A percentile compares a stretch with the other conserved stretches of the same genome.
Conservation (phyloP, 2,797 vertebrate species). For the Enoplosus armatus region DNA sequence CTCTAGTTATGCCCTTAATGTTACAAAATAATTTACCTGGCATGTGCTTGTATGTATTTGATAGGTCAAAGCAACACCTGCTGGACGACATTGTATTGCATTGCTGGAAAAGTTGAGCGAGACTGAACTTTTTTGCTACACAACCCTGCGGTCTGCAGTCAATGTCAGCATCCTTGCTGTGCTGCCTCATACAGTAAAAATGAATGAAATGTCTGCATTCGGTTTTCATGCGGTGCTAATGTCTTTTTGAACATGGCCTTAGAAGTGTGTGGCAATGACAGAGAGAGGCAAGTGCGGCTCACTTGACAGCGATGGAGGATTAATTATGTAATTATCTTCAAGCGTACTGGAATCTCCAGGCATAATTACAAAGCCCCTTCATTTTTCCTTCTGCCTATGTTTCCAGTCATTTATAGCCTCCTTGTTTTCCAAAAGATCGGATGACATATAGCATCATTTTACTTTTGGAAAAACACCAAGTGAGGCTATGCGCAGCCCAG, state of each 20-base stretch:
- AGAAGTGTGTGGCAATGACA: conserved; percentile 51
- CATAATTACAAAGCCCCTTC: conserved; percentile 79
- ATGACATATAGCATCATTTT: conserved; percentile 64
- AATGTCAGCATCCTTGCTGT: not conserved
- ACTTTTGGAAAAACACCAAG: conserved; percentile 52
- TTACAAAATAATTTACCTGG: not conserved
- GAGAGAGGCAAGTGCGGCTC: conserved; percentile 53
- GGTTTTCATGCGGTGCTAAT: conserved; percentile 32
- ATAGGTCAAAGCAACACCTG: not conserved
- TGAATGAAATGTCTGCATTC: conserved; percentile 30
- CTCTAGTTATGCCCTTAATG: not conserved
- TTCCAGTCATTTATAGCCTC: conserved; percentile 68
- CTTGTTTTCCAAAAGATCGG: conserved; percentile 68
- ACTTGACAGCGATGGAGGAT: conserved; percentile 73
- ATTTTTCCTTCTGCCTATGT: conserved; percentile 72
- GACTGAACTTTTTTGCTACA: not conserved
- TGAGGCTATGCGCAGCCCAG: not conserved
- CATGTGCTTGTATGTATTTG: not conserved
- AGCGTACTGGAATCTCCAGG: conserved; percentile 67
- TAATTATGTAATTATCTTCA: conserved; percentile 82
- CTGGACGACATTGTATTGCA: not conserved
- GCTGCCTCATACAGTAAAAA: conserved; percentile 4
- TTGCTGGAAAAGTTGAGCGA: not conserved
- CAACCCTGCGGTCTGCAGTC: not conserved
- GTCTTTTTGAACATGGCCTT: conserved; percentile 43